A percentile compares a stretch with the other conserved stretches of the same genome.
Conservation (phyloP, 2,113 vertebrate genomes). For the Cinclus mexicanus region DNA sequence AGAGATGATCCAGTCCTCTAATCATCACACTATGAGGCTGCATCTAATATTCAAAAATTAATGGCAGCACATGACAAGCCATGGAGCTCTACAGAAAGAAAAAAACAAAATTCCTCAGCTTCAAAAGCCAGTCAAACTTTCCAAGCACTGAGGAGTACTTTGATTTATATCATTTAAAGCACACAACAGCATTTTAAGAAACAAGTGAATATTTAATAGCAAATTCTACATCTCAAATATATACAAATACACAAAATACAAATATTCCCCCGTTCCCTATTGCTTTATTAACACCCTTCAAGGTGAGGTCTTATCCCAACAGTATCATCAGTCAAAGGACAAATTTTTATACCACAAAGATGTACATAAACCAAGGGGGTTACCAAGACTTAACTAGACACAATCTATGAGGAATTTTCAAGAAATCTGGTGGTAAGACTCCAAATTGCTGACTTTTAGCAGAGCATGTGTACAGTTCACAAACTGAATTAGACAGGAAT, state of each 20-base stretch:
- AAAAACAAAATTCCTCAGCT: neutral
- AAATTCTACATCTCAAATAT: neutral
- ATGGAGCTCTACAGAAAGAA: neutral
- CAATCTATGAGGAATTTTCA: neutral
- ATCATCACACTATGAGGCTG: neutral
- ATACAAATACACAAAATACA: neutral
- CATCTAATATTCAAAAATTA: neutral
- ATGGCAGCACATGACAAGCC: neutral
- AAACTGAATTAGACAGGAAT: neutral
- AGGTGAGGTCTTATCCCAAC: neutral
- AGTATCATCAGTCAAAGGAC: neutral
- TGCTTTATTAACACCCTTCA: neutral
- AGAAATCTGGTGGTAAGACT: neutral
- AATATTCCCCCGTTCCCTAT: rapidly evolving
- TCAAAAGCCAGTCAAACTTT: neutral
- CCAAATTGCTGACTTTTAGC: neutral
- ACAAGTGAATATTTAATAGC: neutral
- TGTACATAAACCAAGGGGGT: neutral
- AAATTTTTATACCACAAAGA: neutral
- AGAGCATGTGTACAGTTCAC: neutral
- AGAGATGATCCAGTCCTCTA: neutral
- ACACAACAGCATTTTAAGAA: neutral
- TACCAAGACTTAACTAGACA: neutral
- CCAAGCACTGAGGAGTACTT: neutral
- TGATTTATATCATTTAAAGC: neutral